phyloP scores from a whole-genome alignment of 2,797 vertebrate species.

The Sebastes miniatus region DNA sequence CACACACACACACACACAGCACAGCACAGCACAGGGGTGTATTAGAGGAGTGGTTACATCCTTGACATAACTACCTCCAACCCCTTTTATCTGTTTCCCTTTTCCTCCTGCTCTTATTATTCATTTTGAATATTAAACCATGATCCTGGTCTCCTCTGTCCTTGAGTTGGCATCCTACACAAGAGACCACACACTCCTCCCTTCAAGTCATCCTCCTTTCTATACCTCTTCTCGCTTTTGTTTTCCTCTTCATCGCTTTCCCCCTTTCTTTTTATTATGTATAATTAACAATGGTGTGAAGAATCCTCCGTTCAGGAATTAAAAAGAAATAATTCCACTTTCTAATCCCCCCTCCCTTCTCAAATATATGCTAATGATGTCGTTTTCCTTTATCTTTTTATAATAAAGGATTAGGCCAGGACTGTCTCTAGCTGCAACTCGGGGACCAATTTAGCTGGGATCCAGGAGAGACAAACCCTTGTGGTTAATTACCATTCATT shows the following conservation, averaged over 20 bases:
- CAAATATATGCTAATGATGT: slow-evolving; percentile 86
- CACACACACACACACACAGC: background rate
- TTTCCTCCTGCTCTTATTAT: slow-evolving; percentile 66
- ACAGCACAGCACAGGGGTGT: background rate
- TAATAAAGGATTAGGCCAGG: slow-evolving; percentile 88
- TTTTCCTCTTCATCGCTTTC: slow-evolving; percentile 53
- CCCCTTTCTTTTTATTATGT: slow-evolving; percentile 65
- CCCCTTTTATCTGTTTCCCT: slow-evolving; percentile 67
- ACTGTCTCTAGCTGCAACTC: slow-evolving; percentile 84
- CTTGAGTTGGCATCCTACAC: slow-evolving; percentile 73
- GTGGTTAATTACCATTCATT: slow-evolving; percentile 90
- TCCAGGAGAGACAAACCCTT: slow-evolving; percentile 82
- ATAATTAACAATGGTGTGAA: slow-evolving; percentile 77
- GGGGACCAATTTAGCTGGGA: slow-evolving; percentile 87
- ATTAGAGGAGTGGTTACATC: slow-evolving; percentile 48
- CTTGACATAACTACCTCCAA: slow-evolving; percentile 65
- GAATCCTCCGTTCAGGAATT: slow-evolving; percentile 81
- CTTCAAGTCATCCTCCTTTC: slow-evolving; percentile 39
- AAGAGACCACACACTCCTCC: slow-evolving; percentile 55
- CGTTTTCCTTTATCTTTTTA: slow-evolving; percentile 88
- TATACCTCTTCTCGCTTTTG: slow-evolving; percentile 44
- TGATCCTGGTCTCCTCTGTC: slow-evolving; percentile 72
- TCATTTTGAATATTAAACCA: slow-evolving; percentile 75
- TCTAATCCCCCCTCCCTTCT: slow-evolving; percentile 76
- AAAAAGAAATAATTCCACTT: slow-evolving; percentile 83